These are phyloP conservation scores for Hipparchia sbordonii DNA, from an alignment of 2,888 invertebrate genomes.

Conservation along the genomic window DNA sequence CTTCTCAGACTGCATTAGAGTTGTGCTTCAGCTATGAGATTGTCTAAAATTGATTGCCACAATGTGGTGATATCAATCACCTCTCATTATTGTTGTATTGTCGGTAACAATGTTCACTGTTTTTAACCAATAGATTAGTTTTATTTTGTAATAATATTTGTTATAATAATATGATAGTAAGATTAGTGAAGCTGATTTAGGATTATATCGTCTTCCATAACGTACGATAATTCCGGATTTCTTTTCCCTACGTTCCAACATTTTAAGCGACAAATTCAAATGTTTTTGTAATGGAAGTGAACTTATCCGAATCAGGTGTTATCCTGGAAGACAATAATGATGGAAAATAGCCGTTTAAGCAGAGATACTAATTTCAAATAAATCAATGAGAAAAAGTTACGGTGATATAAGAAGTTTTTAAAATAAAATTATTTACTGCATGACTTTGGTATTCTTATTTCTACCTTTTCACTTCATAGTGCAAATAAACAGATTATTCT, in stretches of 20 bases:
- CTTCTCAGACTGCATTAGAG: too few species aligned
- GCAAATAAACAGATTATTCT: too few species aligned
- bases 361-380: slow-evolving; percentile 74
- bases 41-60: too few species aligned
- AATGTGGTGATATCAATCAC: too few species aligned
- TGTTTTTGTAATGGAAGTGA: slow-evolving; percentile 41
- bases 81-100: background rate
- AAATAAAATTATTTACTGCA: slow-evolving; percentile 82
- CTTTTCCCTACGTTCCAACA: slow-evolving; percentile 60
- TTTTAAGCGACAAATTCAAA: slow-evolving; percentile 38
- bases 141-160: slow-evolving; percentile 37
- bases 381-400: slow-evolving; percentile 68
- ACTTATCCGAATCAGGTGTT: slow-evolving; percentile 60
- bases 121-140: slow-evolving; percentile 30
- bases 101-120: slow-evolving; percentile 17
- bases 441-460: slow-evolving; percentile 56
- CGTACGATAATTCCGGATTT: slow-evolving; percentile 64
- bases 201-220: slow-evolving; percentile 76
- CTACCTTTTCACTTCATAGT: background rate
- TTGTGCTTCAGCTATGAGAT: too few species aligned
- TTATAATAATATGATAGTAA: slow-evolving; percentile 30
- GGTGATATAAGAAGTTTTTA: slow-evolving; percentile 74
- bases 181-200: slow-evolving; percentile 43
- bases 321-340: slow-evolving; percentile 82
- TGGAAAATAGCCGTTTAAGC: slow-evolving; percentile 74